Base-by-base conservation (phyloP, 2,113 vertebrate genomes). In the Stercorarius parasiticus region DNA sequence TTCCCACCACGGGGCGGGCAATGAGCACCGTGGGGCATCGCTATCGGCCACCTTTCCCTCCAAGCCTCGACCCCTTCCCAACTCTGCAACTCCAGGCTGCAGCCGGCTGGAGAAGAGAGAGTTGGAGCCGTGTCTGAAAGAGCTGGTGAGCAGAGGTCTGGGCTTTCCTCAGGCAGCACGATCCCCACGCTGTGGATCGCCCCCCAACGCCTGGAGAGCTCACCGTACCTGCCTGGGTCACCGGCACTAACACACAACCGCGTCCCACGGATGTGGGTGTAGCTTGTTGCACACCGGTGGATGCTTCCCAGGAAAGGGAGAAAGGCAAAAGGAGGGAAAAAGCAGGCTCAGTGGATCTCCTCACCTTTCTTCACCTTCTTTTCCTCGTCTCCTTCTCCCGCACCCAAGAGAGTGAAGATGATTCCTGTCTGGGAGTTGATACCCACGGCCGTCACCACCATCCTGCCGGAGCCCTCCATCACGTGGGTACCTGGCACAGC, bases 281-380 rank as follows among this genome's bases (percentile, higher is more conserved):
- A 71, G 50, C 64, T 71, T 64, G 84, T 27, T 30, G 43, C 56
- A 32, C 70, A 58, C 62, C 3, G 2, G 55, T n/a, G 74, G 86
- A 29, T 50, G 88, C 87, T 94, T 93, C 93, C 91, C 72, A 78
- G 47, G 21, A 53, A 76, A 40, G 38, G 76, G 17, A 90, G 59
- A 84, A 79, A 93, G 70, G 56, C 81, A 77, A 64, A 56, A 73
- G 45, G 52, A 69, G 7, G 38, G 9, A 72, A 81, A 32, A 71
- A 45, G 52, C n/a, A 47, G 26, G 22, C 13, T 55, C 59, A 40
- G 56, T 6, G 14, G 7, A 42, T 66, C 18, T 70, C 34, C 98
- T 99, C 98, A 99, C 99, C 99, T 99, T 99, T 99, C 98, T 99
- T 99, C 97, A 98, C 98, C 93, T 99, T 99, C 96, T 99, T 99